Percentiles rank a stretch among this genome's conserved stretches.
Conservation (phyloP, 2,888 invertebrate genomes). For the Mechanitis mazaeus region DNA sequence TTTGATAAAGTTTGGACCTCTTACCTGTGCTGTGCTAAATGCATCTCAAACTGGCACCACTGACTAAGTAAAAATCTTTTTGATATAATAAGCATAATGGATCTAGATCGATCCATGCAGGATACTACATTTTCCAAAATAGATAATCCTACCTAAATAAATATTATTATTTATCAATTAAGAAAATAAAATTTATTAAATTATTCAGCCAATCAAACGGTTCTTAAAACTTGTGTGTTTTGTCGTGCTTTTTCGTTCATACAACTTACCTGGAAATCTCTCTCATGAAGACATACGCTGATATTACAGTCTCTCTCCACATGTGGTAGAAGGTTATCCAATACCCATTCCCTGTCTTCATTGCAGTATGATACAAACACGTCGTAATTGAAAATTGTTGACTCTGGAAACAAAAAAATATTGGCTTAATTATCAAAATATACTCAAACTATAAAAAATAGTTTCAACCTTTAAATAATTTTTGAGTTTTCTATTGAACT, state of each 20-base stretch:
- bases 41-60: slow-evolving; percentile 86
- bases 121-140: slow-evolving; percentile 83
- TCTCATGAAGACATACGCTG: slow-evolving; percentile 81
- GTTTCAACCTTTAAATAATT: background rate
- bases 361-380: slow-evolving; percentile 83
- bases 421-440: background rate
- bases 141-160: slow-evolving; percentile 76
- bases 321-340: slow-evolving; percentile 78
- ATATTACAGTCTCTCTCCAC: slow-evolving; percentile 76
- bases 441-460: background rate
- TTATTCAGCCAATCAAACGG: background rate
- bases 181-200: background rate
- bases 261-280: slow-evolving; percentile 79
- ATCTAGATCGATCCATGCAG: slow-evolving; percentile 80
- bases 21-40: slow-evolving; percentile 80
- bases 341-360: slow-evolving; percentile 79
- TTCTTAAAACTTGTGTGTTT: background rate
- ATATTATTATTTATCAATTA: background rate
- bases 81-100: slow-evolving; percentile 80
- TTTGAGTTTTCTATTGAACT: slow-evolving; percentile 28
- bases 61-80: slow-evolving; percentile 79
- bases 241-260: background rate
- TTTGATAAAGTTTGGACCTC: background rate
- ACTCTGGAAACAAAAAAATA: slow-evolving; percentile 39
- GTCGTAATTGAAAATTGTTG: slow-evolving; percentile 73